Percentiles rank a stretch among this genome's conserved stretches.
These are phyloP conservation scores for Paraplagusia blochii DNA, from an alignment of 2,113 vertebrate species.

Conservation along the genomic window DNA sequence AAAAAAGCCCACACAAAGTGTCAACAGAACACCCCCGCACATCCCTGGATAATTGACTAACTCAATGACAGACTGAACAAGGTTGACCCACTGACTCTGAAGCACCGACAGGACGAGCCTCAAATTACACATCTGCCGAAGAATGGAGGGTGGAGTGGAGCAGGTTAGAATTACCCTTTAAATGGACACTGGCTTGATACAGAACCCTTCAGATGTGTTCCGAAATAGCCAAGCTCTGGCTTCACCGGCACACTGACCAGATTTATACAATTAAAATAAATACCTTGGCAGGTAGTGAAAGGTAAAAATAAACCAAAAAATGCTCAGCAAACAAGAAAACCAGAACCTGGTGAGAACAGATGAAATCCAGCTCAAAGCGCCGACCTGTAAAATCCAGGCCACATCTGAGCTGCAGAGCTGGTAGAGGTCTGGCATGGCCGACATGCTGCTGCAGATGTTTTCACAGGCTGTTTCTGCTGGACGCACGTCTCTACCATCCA, in stretches of 20 bases:
- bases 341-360: constrained; percentile 7
- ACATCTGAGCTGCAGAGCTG: constrained; percentile 33
- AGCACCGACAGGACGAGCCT: constrained; percentile 21
- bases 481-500: constrained; percentile 30
- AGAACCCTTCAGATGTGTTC: constrained; percentile 31
- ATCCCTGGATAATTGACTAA: constrained; percentile 31
- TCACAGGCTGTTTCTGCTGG: constrained; percentile 52
- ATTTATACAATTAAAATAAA: not conserved
- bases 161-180: constrained; percentile 51
- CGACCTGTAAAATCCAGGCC: constrained; percentile 28
- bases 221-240: not conserved
- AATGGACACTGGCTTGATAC: constrained; percentile 25
- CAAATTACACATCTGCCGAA: constrained; percentile 61
- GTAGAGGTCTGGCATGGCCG: constrained; percentile 21
- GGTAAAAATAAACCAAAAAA: not conserved
- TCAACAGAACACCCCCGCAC: constrained; percentile 6
- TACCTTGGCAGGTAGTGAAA: not conserved
- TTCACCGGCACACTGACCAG: not conserved
- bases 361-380: constrained; percentile 9
- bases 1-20: constrained; percentile 9
- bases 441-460: constrained; percentile 37
- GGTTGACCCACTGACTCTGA: constrained; percentile 54
- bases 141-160: constrained; percentile 60
- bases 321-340: not conserved
- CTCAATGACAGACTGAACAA: constrained; percentile 53